These are phyloP conservation scores for Ochropacha duplaris DNA, from an alignment of 2,888 invertebrate species.

Conservation along the genomic window DNA sequence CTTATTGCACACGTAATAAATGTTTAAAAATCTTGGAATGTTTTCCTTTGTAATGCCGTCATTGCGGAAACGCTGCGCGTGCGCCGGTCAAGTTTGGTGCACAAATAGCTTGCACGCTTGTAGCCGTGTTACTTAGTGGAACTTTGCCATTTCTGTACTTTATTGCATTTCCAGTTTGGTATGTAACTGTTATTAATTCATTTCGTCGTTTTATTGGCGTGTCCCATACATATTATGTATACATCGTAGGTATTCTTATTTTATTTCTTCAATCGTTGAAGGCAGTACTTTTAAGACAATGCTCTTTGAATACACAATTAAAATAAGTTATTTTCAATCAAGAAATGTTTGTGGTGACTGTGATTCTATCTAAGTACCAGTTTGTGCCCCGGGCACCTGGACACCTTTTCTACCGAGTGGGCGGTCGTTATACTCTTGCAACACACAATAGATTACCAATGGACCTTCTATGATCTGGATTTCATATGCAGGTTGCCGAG, in stretches of 20 bases:
- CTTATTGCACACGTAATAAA: slow-evolving; percentile 3
- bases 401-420: not conserved
- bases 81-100: slow-evolving; percentile 47
- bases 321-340: not conserved
- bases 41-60: slow-evolving; percentile 34
- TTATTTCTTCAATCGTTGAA: not conserved
- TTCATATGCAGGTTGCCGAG: not conserved
- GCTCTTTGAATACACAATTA: not conserved
- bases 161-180: slow-evolving; percentile 22
- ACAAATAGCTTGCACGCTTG: slow-evolving; percentile 41
- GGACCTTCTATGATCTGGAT: not conserved
- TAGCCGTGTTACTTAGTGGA: slow-evolving; percentile 17
- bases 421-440: not conserved
- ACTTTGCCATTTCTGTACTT: slow-evolving; percentile 19
- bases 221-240: not conserved
- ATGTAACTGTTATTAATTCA: slow-evolving; percentile 15
- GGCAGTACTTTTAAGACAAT: not conserved
- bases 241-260: not conserved
- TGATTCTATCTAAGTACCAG: not conserved
- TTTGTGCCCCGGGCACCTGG: not conserved
- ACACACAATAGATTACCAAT: slow-evolving; percentile 3
- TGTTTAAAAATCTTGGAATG: slow-evolving; percentile 24
- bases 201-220: not conserved
- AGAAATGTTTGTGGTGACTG: not conserved
- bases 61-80: slow-evolving; percentile 51